Evolutionary conservation across 2,113 vertebrate species (phyloP).

Genomic region (Thamnaconus septentrionalis): DNA sequence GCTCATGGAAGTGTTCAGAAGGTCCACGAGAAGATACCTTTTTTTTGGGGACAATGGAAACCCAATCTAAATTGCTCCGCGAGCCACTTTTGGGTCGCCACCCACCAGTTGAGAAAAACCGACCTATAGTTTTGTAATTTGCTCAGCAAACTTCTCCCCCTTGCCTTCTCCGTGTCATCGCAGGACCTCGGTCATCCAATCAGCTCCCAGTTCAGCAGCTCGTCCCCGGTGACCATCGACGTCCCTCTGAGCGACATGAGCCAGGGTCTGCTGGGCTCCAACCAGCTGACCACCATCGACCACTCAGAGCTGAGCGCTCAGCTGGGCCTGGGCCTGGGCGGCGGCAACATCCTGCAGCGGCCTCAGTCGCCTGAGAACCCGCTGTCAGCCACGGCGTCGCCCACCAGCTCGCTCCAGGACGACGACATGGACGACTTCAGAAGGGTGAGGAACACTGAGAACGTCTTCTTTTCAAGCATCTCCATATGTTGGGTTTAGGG

Average conservation of each 20-base stretch:
- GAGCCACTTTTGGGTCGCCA: too few relatives aligned
- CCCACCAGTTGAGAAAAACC: too few relatives aligned
- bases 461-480: too few relatives aligned
- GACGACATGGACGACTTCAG: slow-evolving; percentile 88
- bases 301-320: slow-evolving; percentile 90
- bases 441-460: slow-evolving; percentile 60
- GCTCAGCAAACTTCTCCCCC: too few relatives aligned
- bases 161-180: neutral
- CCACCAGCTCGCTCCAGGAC: slow-evolving; percentile 85
- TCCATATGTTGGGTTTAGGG: too few relatives aligned
- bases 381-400: slow-evolving; percentile 82
- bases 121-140: too few relatives aligned
- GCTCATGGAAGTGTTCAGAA: too few relatives aligned
- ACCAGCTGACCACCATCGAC: slow-evolving; percentile 89
- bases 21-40: too few relatives aligned
- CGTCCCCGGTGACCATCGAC: slow-evolving; percentile 87
- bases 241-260: slow-evolving; percentile 85
- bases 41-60: too few relatives aligned
- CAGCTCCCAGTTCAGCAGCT: slow-evolving; percentile 85
- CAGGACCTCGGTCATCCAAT: slow-evolving; percentile 89
- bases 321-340: slow-evolving; percentile 85
- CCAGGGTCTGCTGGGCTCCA: slow-evolving; percentile 82
- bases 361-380: slow-evolving; percentile 83
- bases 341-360: slow-evolving; percentile 77
- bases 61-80: too few relatives aligned